Evolutionary conservation across 2,888 invertebrate genomes (phyloP).

Genomic region (Orchestes rusci): DNA sequence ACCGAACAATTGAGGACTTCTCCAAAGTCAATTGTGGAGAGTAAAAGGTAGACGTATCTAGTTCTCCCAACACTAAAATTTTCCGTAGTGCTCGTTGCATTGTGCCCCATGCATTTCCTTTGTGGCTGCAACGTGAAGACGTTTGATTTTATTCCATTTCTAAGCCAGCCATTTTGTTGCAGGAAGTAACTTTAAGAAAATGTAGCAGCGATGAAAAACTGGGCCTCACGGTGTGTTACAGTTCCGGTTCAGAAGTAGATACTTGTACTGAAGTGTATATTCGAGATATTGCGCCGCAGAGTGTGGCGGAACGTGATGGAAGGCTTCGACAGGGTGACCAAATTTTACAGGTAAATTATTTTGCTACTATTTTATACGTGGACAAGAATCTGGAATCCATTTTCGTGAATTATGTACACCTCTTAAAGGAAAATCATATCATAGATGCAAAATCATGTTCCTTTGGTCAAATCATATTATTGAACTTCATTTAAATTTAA

Average conservation of each 20-base stretch:
- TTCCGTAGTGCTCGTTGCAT: constrained; percentile 7
- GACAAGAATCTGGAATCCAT: no score
- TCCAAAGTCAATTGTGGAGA: no score
- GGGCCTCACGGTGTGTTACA: constrained; percentile 62
- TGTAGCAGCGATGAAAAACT: constrained; percentile 53
- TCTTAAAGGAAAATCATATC: no score
- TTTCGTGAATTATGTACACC: no score
- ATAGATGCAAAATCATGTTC: no score
- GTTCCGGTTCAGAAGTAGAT: constrained; percentile 49
- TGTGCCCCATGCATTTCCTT: constrained; percentile 10
- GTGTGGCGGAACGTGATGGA: constrained; percentile 54
- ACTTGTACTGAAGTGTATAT: constrained; percentile 58
- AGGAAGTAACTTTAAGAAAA: constrained; percentile 61
- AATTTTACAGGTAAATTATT: constrained; percentile 48
- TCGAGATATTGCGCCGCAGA: constrained; percentile 55
- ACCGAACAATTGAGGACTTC: no score
- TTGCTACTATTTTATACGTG: background rate
- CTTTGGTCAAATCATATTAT: no score
- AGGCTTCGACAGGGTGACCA: constrained; percentile 56
- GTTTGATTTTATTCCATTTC: constrained; percentile 18
- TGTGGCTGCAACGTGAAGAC: constrained; percentile 9
- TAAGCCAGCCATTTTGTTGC: constrained; percentile 28
- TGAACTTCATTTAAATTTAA: no score
- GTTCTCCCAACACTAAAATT: constrained; percentile 4
- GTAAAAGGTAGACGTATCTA: no score